Base-by-base conservation (phyloP, 2,888 invertebrate species). In the Bhutanitis thaidina region DNA sequence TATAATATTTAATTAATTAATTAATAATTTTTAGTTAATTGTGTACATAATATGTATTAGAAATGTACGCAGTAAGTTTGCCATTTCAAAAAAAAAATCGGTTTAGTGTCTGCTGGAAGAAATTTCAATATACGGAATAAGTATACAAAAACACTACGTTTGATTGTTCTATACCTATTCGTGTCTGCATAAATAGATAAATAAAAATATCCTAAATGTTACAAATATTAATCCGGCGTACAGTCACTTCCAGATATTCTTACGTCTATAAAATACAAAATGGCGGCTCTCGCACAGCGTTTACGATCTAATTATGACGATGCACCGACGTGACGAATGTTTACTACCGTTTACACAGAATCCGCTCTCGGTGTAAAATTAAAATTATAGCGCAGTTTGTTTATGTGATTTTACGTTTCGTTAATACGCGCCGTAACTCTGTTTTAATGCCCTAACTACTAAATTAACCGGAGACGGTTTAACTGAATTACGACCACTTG, bases 261-360 rank as follows among this genome's bases (percentile, higher is more conserved):
- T 57, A 57, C 15, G 54, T 55, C 51, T 7, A 27, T 12, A 49
- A 43, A 48, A 52, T 15, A 45, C 69, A 70, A 74, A 67, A 76
- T 76, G 72, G 70, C 72, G 69, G 62, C 67, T 64, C 71, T 46
- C 52, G 67, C 70, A 70, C 71, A 64, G 59, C 63, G 54, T 72
- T 74, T 69, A 74, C 71, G 68, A 73, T 72, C 72, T 74, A 76
- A 76, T 76, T 76, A 77, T 73, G 76, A 75, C 61, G 67, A 69
- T 73, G 74, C 71, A 72, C 64, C 63, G 62, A 59, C 62, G 67
- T 66, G 69, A 66, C 65, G 64, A 65, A 65, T 68, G 67, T 65
- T 69, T 64, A 68, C 67, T 61, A 57, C 61, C 64, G 59, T 57
- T 61, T 60, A 57, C 60, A 58, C 55, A 37, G 57, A 55, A 56